These are phyloP conservation scores for Plotosus lineatus DNA, from an alignment of 2,113 vertebrate species.

Conservation along the genomic window DNA sequence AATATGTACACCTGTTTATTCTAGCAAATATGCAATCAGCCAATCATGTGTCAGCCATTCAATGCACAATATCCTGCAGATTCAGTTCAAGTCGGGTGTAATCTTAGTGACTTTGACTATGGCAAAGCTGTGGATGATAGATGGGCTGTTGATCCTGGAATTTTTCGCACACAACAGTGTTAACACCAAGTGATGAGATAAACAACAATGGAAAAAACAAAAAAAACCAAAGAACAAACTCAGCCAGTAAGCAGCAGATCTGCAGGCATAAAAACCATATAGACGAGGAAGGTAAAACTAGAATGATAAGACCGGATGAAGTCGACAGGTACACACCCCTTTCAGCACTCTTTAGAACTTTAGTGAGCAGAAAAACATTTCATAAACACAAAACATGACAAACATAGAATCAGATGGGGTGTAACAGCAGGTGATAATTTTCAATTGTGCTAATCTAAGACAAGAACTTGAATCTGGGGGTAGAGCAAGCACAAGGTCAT, in stretches of 20 bases:
- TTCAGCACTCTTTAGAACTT: background rate
- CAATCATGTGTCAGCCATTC: background rate
- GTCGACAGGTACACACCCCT: background rate
- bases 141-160: background rate
- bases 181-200: background rate
- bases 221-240: too few relatives aligned
- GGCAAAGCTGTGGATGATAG: too few relatives aligned
- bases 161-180: background rate
- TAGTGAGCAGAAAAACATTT: background rate
- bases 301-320: background rate
- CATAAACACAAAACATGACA: background rate
- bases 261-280: background rate
- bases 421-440: background rate
- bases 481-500: background rate
- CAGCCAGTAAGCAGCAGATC: background rate
- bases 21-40: background rate
- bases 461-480: background rate
- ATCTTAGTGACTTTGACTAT: too few relatives aligned
- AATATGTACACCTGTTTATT: background rate
- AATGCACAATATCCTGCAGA: background rate
- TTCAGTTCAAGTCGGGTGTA: background rate
- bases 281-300: background rate
- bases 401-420: background rate
- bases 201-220: background rate
- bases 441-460: background rate